phyloP scores from a whole-genome alignment of 2,113 vertebrate species.

The Limnothrissa miodon region DNA sequence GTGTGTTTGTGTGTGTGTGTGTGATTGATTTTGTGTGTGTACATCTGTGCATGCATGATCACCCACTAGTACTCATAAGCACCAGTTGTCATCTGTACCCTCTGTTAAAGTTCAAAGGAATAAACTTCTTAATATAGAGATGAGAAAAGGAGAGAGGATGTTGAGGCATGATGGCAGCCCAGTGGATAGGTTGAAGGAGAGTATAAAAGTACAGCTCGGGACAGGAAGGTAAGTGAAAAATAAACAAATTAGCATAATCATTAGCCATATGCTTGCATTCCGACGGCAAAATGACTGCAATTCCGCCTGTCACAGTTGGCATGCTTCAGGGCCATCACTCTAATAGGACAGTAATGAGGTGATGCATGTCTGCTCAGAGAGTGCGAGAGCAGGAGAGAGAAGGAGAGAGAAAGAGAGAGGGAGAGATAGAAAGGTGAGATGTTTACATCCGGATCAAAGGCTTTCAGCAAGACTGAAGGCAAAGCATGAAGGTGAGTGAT shows the following conservation, averaged over 20 bases:
- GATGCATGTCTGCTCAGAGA: not conserved
- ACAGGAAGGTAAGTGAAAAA: not conserved
- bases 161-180: not conserved
- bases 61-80: not conserved
- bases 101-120: not conserved
- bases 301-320: constrained; percentile 1
- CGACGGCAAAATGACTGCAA: constrained; percentile 13
- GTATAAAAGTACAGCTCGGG: not conserved
- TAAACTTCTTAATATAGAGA: constrained; percentile 7
- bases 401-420: not conserved
- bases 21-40: too few species aligned
- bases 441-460: not conserved
- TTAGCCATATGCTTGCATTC: constrained; percentile 3
- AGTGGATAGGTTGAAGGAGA: not conserved
- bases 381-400: not conserved
- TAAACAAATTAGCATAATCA: constrained; percentile 12
- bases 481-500: constrained; percentile 11
- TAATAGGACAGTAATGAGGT: constrained; percentile 9
- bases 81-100: not conserved
- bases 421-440: not conserved
- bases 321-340: not conserved
- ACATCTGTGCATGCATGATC: not conserved
- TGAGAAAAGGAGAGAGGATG: not conserved
- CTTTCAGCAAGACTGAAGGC: not conserved
- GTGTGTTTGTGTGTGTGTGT: constrained; percentile 19